Conservation (phyloP, 2,797 vertebrate genomes). For the Mionectes olivaceus region DNA sequence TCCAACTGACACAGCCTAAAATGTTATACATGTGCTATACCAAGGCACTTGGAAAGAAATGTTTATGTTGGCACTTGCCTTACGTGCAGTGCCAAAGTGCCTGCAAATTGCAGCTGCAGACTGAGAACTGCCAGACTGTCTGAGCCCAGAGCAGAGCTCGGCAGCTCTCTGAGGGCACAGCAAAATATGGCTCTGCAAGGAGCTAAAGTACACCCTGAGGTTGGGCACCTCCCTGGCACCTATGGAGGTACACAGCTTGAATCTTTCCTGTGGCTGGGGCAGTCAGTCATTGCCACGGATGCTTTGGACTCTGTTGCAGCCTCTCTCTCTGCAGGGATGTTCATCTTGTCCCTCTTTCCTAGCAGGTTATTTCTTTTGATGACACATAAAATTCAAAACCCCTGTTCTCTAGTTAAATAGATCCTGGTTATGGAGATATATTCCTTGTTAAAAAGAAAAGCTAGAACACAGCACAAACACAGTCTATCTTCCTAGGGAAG, state of each 20-base stretch:
- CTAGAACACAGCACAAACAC: background rate
- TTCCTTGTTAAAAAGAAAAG: background rate
- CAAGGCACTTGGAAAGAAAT: background rate
- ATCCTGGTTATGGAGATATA: background rate
- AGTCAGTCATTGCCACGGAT: background rate
- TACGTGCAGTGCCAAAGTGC: fast-evolving
- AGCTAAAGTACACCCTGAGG: background rate
- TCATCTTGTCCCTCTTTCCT: background rate
- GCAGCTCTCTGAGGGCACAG: background rate
- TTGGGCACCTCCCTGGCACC: background rate
- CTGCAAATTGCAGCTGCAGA: background rate
- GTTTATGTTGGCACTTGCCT: background rate
- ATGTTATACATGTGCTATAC: background rate
- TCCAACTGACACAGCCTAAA: background rate
- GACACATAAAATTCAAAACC: background rate
- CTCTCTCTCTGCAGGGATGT: background rate
- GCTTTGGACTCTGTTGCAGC: background rate
- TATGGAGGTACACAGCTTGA: background rate
- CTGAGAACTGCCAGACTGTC: background rate
- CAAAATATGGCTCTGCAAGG: background rate
- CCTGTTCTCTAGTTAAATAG: background rate
- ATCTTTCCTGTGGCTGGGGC: background rate
- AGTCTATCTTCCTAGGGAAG: background rate
- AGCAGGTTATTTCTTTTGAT: background rate
- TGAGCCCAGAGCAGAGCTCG: background rate